Conservation (phyloP, 2,888 invertebrate genomes). For the Timema cristinae region DNA sequence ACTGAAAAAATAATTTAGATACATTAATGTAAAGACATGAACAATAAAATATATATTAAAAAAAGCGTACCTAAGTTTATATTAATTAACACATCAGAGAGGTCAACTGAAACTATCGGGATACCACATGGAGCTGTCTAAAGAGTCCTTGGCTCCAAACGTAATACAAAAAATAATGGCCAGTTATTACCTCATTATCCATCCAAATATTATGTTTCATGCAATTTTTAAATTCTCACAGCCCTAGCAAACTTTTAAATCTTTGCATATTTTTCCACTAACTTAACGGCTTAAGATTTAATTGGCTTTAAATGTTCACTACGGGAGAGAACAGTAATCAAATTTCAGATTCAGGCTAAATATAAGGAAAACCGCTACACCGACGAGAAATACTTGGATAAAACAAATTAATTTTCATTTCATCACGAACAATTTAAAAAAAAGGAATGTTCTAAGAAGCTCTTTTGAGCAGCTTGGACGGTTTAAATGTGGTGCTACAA, state of each 20-base stretch:
- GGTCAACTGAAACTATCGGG: not conserved
- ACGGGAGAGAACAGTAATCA: not conserved
- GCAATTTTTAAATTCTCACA: not conserved
- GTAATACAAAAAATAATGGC: not conserved
- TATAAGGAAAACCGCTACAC: conserved; percentile 4
- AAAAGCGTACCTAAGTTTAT: not conserved
- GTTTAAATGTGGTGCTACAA: not conserved
- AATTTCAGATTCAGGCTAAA: conserved; percentile 1
- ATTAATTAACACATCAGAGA: not conserved
- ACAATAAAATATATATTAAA: not conserved
- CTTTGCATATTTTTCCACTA: not conserved
- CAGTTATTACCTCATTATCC: conserved; percentile 2
- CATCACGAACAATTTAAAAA: not conserved
- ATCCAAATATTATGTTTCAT: no score
- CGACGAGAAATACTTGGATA: not conserved
- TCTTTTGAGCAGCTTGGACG: not conserved
- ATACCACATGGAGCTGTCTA: not conserved
- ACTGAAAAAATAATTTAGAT: not conserved
- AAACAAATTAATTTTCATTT: not conserved
- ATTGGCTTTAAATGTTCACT: conserved; percentile 6
- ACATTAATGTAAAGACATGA: not conserved
- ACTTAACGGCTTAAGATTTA: conserved; percentile 4
- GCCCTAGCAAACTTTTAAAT: not conserved
- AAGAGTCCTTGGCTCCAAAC: not conserved
- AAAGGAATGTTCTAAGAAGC: not conserved